Percentiles rank a stretch among this genome's conserved stretches.
Evolutionary conservation across 1,140 invertebrate genomes (phyloP).

Genomic region (Adoxophyes honmai): DNA sequence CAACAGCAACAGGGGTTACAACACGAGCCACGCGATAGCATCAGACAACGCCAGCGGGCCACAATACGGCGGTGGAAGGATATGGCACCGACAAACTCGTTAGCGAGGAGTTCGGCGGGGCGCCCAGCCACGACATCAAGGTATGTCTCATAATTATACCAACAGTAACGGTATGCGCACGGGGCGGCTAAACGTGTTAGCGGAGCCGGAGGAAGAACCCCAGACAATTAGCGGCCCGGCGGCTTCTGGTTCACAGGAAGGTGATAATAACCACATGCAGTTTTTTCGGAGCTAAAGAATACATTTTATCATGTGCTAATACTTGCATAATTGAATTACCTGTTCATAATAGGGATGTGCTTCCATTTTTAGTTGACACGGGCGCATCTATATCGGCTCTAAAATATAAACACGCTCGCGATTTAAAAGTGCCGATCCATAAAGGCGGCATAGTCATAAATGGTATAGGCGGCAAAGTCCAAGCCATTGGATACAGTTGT

Average conservation of each 20-base stretch:
- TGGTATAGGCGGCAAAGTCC: not conserved
- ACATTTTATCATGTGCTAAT: not conserved
- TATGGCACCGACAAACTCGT: not conserved
- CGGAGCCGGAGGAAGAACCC: not conserved
- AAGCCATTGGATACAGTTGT: not conserved
- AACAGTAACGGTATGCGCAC: no score
- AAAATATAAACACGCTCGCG: not conserved
- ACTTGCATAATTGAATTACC: not conserved
- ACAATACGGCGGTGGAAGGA: not conserved
- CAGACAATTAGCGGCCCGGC: no score
- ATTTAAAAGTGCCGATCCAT: not conserved
- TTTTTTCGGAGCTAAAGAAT: slow-evolving; percentile 1
- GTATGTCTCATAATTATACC: no score
- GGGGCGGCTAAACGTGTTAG: not conserved
- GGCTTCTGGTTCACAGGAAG: no score
- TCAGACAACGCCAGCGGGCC: not conserved
- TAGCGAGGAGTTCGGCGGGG: no score
- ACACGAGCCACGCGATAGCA: not conserved
- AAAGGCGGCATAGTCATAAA: not conserved
- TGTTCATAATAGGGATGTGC: not conserved
- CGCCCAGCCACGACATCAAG: no score
- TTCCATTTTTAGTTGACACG: no score
- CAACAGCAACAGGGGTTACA: no score
- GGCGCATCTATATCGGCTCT: not conserved
- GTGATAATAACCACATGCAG: no score